Evolutionary conservation across 2,888 invertebrate species (phyloP).

Genomic region (Thymelicus acteon): DNA sequence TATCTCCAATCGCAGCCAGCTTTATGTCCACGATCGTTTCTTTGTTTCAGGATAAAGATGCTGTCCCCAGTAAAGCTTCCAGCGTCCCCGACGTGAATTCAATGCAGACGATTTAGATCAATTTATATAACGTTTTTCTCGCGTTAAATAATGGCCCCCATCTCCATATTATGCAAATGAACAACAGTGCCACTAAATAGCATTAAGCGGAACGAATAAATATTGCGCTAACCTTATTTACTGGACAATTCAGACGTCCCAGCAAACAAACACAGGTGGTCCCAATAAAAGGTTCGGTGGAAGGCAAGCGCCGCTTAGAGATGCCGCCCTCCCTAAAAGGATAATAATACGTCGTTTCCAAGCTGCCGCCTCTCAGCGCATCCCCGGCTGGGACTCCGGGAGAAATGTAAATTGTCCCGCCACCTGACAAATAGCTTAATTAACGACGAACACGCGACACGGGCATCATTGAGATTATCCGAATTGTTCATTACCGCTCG

Average conservation of each 20-base stretch:
- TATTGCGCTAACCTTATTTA: slow-evolving; percentile 82
- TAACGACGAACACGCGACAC: slow-evolving; percentile 77
- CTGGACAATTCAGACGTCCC: slow-evolving; percentile 83
- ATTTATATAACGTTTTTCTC: slow-evolving; percentile 48
- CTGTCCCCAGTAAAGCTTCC: slow-evolving; percentile 59
- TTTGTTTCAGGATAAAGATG: slow-evolving; percentile 39
- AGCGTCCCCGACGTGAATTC: slow-evolving; percentile 51
- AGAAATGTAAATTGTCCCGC: slow-evolving; percentile 81
- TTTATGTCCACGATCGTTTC: slow-evolving; percentile 51
- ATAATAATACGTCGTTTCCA: slow-evolving; percentile 83
- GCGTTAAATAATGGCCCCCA: slow-evolving; percentile 77
- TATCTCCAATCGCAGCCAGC: slow-evolving; percentile 52
- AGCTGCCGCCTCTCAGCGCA: slow-evolving; percentile 63
- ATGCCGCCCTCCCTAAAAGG: slow-evolving; percentile 84
- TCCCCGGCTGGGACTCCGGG: slow-evolving; percentile 69
- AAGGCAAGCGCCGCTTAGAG: slow-evolving; percentile 68
- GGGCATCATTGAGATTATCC: slow-evolving; percentile 72
- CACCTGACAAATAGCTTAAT: slow-evolving; percentile 84
- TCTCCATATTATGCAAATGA: slow-evolving; percentile 73
- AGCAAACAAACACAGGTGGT: slow-evolving; percentile 80
- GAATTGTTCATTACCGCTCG: slow-evolving; percentile 59
- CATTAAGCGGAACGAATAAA: slow-evolving; percentile 71
- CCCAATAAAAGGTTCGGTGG: slow-evolving; percentile 79
- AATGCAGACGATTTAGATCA: slow-evolving; percentile 38
- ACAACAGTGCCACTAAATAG: slow-evolving; percentile 73